Conservation (phyloP, 2,113 vertebrate species). For the Carassius carassius region DNA sequence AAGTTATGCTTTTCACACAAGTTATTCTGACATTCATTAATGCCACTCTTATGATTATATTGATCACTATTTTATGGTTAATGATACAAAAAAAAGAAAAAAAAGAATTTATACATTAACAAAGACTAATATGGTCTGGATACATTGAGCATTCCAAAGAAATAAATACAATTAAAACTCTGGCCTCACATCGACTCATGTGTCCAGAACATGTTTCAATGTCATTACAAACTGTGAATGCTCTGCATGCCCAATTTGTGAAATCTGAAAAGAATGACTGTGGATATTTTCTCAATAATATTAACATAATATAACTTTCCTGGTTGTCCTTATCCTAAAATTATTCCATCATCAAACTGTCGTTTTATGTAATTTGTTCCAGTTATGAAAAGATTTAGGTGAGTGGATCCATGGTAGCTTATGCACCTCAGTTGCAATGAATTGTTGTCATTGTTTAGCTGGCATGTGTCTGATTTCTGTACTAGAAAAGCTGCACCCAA, state of each 20-base stretch:
- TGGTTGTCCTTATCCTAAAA: neutral
- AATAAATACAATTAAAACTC: neutral
- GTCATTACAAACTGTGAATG: neutral
- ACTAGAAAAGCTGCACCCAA: neutral
- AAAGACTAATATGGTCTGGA: neutral
- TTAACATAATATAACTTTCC: neutral
- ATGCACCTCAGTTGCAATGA: neutral
- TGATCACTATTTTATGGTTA: too few species aligned
- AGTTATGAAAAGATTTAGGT: neutral
- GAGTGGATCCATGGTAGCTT: neutral
- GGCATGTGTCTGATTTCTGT: neutral
- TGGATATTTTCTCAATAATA: neutral
- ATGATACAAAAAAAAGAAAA: neutral
- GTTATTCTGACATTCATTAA: too few species aligned
- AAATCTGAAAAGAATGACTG: neutral
- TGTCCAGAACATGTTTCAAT: neutral
- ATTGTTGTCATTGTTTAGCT: neutral
- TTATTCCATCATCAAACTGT: neutral
- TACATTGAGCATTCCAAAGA: neutral
- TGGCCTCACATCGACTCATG: neutral
- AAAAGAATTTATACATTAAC: neutral
- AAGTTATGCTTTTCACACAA: too few species aligned
- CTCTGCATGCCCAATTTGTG: neutral
- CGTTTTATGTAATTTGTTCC: neutral
- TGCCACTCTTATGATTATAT: too few species aligned